Base-by-base conservation (phyloP, 2,888 invertebrate genomes). In the Seira ritae region DNA sequence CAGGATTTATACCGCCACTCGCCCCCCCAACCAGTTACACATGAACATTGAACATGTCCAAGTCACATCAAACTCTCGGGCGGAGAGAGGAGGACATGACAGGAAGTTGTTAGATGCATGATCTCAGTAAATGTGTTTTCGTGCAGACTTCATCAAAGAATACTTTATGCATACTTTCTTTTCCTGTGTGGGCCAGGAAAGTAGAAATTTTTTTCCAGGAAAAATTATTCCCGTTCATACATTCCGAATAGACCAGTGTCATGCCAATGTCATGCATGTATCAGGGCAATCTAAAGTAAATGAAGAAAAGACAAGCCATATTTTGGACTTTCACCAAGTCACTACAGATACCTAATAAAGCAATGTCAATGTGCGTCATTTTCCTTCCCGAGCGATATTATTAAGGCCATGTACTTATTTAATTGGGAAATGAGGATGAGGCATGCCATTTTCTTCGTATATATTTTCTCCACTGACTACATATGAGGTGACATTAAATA, bases 41-140 rank as follows among this genome's bases (percentile, higher is more conserved):
- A 31, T 31, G 31, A 8, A 4, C 8, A 31, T 31, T 31, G 31
- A 8, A 4, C 8, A 31, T 31, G 2, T 62, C 62, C 17, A n/a
- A 8, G 12, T 50, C 50, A 50, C 50, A 31, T 31, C 31, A 31
- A 31, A 31, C 50, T 50, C 6, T n/a, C 50, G 50, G 17, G 12
- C 50, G 6, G 12, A 50, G 15, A 10, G 22, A n/a, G 20, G 15
- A 60, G n/a, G 20, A 62, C 62, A 62, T 62, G 62, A 62, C 62
- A 62, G 62, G 62, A 62, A 62, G 20, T 62, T 62, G 62, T 62
- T 62, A 62, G 22, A 62, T 62, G 62, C 62, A 62, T 62, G 62
- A 62, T 62, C 62, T 20, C 62, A 62, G 12, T 2, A 62, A 20
- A 62, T 19, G 62, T 42, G 42, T 42, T 62, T 62, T 62, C 62